phyloP scores from a whole-genome alignment of 92 coral and sea anemone genomes.

The Micromussa lordhowensis region DNA sequence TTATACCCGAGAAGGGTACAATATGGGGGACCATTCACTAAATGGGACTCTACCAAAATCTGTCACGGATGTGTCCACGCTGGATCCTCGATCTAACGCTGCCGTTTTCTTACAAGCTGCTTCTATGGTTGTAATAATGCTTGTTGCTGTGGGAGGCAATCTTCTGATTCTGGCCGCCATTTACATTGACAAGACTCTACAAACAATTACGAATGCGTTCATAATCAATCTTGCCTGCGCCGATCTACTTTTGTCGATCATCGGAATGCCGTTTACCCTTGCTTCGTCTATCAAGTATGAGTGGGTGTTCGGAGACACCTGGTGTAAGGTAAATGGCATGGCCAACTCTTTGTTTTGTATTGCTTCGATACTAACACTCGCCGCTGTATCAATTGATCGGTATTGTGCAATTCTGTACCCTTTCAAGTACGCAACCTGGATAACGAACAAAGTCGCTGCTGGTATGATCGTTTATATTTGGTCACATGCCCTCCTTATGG shows the following conservation, averaged over 20 bases:
- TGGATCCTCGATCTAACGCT: constrained; percentile 50
- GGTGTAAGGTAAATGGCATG: constrained; percentile 92
- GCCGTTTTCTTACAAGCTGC: constrained; percentile 78
- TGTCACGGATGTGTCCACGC: neutral
- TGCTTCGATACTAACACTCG: constrained; percentile 88
- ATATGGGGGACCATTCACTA: constrained; percentile 10
- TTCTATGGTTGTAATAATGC: constrained; percentile 73
- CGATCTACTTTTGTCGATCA: constrained; percentile 68
- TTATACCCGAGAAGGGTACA: neutral
- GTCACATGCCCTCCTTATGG: constrained; percentile 69
- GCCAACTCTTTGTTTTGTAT: constrained; percentile 85
- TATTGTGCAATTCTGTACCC: constrained; percentile 87
- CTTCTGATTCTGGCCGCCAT: constrained; percentile 79
- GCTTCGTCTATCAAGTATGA: constrained; percentile 85
- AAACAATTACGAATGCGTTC: constrained; percentile 90
- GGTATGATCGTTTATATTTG: constrained; percentile 79
- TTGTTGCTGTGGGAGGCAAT: constrained; percentile 76
- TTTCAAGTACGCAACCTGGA: constrained; percentile 75
- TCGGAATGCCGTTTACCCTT: constrained; percentile 94
- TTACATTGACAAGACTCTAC: constrained; percentile 79
- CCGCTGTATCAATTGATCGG: constrained; percentile 90
- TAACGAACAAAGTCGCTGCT: constrained; percentile 72
- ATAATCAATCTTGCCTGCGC: constrained; percentile 88
- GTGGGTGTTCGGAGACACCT: constrained; percentile 81
- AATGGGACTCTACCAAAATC: constrained; percentile 26